Conservation (phyloP, 2,888 invertebrate genomes). For the Drosophila mimica region DNA sequence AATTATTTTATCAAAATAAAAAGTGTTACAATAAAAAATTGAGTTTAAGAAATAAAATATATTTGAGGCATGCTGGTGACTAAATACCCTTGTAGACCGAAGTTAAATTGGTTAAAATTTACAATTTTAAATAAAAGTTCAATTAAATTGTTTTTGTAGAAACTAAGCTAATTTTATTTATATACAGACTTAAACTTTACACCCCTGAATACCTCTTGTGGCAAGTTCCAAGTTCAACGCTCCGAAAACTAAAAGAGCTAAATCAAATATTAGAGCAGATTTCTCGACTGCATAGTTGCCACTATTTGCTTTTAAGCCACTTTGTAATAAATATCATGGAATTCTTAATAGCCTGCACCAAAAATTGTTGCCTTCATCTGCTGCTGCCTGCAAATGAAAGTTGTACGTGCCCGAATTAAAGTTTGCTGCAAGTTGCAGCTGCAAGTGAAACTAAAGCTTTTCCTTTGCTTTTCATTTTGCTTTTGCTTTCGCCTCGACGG, state of each 20-base stretch:
- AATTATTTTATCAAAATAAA: too few species aligned
- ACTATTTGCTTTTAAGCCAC: slow-evolving; percentile 20
- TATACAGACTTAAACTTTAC: background rate
- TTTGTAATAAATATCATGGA: slow-evolving; percentile 72
- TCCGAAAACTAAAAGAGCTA: background rate
- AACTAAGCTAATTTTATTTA: background rate
- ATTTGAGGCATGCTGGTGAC: fast-evolving
- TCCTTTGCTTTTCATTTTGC: slow-evolving; percentile 9
- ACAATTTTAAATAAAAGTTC: background rate
- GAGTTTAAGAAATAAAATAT: background rate
- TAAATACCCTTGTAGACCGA: background rate
- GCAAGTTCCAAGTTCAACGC: slow-evolving; percentile 8
- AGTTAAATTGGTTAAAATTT: background rate
- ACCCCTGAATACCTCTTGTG: background rate
- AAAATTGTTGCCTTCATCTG: slow-evolving; percentile 50
- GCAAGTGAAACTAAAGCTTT: slow-evolving; percentile 7
- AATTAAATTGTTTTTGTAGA: background rate
- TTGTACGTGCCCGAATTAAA: slow-evolving; percentile 74
- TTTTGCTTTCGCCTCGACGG: slow-evolving; percentile 3
- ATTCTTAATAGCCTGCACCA: slow-evolving; percentile 70
- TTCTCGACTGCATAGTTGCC: slow-evolving; percentile 36
- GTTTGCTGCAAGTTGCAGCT: slow-evolving; percentile 32
- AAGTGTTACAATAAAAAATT: too few species aligned
- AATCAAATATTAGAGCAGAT: slow-evolving; percentile 51
- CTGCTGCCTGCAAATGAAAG: slow-evolving; percentile 40